These are phyloP conservation scores for Saxicola maurus DNA, from an alignment of 2,797 vertebrate genomes.

Conservation along the genomic window DNA sequence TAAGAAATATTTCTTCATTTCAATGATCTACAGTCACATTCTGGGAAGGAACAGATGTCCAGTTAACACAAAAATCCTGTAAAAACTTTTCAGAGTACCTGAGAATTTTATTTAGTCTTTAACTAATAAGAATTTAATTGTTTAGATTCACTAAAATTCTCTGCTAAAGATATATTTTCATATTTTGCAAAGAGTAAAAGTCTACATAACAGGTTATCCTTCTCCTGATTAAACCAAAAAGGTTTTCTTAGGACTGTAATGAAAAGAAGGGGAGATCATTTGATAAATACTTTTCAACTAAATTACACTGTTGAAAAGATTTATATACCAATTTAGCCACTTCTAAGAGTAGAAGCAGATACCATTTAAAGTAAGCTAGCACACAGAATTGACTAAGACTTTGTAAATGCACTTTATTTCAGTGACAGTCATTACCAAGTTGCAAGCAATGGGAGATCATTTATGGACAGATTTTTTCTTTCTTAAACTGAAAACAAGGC, in stretches of 20 bases:
- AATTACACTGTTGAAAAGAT: background rate
- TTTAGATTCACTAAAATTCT: background rate
- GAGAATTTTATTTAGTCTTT: background rate
- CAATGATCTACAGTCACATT: background rate
- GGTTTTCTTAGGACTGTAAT: background rate
- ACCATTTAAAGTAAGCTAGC: background rate
- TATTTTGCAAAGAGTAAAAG: background rate
- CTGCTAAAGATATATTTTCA: background rate
- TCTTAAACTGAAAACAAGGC: fast-evolving
- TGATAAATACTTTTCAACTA: background rate
- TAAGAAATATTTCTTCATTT: background rate
- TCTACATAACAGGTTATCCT: background rate
- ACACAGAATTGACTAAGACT: background rate
- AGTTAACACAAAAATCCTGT: background rate
- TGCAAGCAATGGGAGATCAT: background rate
- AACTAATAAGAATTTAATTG: background rate
- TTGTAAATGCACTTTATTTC: background rate
- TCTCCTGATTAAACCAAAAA: background rate
- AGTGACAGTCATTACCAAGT: background rate
- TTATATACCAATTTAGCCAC: background rate
- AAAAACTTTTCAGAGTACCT: background rate
- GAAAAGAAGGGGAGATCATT: background rate
- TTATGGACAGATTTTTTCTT: background rate
- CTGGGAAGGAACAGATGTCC: background rate
- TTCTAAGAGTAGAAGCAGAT: background rate